A percentile compares a stretch with the other conserved stretches of the same genome.
phyloP scores from a whole-genome alignment of 2,888 invertebrate species.

The Spialia ferax region DNA sequence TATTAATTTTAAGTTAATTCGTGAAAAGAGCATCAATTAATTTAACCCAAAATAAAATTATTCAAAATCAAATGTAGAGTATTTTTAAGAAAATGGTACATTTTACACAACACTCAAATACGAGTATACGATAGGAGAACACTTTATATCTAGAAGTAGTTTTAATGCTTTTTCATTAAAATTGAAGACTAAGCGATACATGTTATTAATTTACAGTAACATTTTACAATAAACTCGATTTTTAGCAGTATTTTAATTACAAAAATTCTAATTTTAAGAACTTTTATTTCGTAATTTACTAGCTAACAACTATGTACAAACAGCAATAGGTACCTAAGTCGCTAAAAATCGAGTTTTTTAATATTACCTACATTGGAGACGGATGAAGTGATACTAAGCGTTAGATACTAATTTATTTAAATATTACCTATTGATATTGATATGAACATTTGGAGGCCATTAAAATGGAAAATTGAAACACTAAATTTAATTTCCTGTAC shows the following conservation, averaged over 20 bases:
- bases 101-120: slow-evolving; percentile 25
- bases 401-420: slow-evolving; percentile 25
- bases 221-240: slow-evolving; percentile 40
- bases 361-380: slow-evolving; percentile 58
- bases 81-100: slow-evolving; percentile 1
- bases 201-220: slow-evolving; percentile 42
- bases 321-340: background rate
- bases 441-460: slow-evolving; percentile 49
- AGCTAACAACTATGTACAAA: slow-evolving; percentile 31
- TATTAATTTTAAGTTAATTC: background rate
- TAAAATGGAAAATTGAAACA: slow-evolving; percentile 37
- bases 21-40: background rate
- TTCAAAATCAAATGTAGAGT: background rate
- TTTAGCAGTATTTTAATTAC: slow-evolving; percentile 9
- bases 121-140: slow-evolving; percentile 21
- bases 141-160: slow-evolving; percentile 20
- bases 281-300: slow-evolving; percentile 23
- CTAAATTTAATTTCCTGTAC: background rate
- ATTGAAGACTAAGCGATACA: slow-evolving; percentile 41
- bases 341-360: slow-evolving; percentile 32
- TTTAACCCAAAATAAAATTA: background rate
- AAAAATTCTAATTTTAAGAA: slow-evolving; percentile 25
- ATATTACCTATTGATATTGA: slow-evolving; percentile 13
- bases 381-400: slow-evolving; percentile 66
- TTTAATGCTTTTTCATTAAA: slow-evolving; percentile 4